phyloP scores from a whole-genome alignment of 2,113 vertebrate genomes.

The Halichoeres trimaculatus region DNA sequence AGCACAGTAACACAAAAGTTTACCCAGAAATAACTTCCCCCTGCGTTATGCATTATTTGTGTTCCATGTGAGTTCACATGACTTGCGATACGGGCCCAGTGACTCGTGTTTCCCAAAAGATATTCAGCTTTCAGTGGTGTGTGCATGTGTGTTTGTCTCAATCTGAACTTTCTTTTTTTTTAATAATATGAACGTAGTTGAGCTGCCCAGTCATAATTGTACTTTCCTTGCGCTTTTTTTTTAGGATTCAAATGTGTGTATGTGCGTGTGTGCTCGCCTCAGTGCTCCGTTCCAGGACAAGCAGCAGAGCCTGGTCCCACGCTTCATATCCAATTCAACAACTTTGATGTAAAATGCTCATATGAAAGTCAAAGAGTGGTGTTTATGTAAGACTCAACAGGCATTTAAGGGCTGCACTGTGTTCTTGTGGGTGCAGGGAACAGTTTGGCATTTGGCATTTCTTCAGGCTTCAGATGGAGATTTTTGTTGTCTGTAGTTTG shows the following conservation, averaged over 20 bases:
- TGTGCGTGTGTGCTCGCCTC: slow-evolving; percentile 13
- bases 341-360: slow-evolving; percentile 53
- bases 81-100: slow-evolving; percentile 35
- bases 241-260: slow-evolving; percentile 13
- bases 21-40: slow-evolving; percentile 38
- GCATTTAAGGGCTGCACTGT: slow-evolving; percentile 29
- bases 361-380: slow-evolving; percentile 44
- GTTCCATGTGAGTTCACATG: slow-evolving; percentile 64
- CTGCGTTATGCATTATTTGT: slow-evolving; percentile 30
- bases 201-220: slow-evolving; percentile 12
- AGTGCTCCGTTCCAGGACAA: slow-evolving; percentile 22
- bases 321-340: slow-evolving; percentile 57
- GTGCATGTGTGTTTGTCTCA: slow-evolving; percentile 20
- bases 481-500: slow-evolving; percentile 21
- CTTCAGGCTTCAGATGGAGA: slow-evolving; percentile 32
- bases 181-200: slow-evolving; percentile 2
- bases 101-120: slow-evolving; percentile 26
- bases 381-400: slow-evolving; percentile 63
- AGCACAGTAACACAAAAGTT: slow-evolving; percentile 35
- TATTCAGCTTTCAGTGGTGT: slow-evolving; percentile 42
- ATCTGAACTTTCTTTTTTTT: background rate
- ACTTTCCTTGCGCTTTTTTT: slow-evolving; percentile 20
- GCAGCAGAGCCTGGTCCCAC: slow-evolving; percentile 17
- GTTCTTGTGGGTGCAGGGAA: slow-evolving; percentile 27
- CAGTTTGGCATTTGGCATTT: slow-evolving; percentile 55